Evolutionary conservation across 1,140 invertebrate genomes (phyloP), one percentile per base, ranked within the genome.

Genomic region (Limonius californicus): DNA sequence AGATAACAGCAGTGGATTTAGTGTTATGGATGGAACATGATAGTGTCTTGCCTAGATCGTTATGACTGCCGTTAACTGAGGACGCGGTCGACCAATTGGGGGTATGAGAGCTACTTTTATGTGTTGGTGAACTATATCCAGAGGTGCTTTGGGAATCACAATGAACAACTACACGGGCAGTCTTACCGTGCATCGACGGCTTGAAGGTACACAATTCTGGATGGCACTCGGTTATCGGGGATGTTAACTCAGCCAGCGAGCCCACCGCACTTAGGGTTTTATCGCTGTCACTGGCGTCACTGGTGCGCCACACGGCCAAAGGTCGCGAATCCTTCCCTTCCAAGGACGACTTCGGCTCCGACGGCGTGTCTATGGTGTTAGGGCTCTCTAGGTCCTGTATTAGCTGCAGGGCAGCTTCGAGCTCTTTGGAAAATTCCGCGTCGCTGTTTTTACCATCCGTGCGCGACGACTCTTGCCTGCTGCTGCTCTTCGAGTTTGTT

Each of bases 321-420:
- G 69, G 68, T 23, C 67, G 59, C 11, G 50, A 2, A 32, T 66
- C 65, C 15, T 59, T 68, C n/a, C 54, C 58, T 4, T 23, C 43
- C 15, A 61, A 57, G 6, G 59, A 59, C n/a, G 59, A 59, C 47
- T 69, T 71, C 6, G 68, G 61, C 19, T 76, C 75, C 1, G 77
- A 77, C 6, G 77, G 76, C n/a, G 77, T 78, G 53, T 77, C 77
- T 3, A 73, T 71, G 6, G 78, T 79, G 57, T 79, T 76, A 6
- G 79, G 78, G 61, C 77, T 79, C 65, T 79, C 79, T 45, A 80
- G 60, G 61, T 80, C 79, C 66, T 80, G 79, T 42, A 80, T 79
- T n/a, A 79, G 64, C 61, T 80, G 77, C 1, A 80, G 63, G 6
- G 77, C 79, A 2, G 78, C 78, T 65, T 80, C 78, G 39, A 80